These are phyloP conservation scores for Hippoglossus stenolepis DNA, from an alignment of 2,113 vertebrate species.

Conservation along the genomic window DNA sequence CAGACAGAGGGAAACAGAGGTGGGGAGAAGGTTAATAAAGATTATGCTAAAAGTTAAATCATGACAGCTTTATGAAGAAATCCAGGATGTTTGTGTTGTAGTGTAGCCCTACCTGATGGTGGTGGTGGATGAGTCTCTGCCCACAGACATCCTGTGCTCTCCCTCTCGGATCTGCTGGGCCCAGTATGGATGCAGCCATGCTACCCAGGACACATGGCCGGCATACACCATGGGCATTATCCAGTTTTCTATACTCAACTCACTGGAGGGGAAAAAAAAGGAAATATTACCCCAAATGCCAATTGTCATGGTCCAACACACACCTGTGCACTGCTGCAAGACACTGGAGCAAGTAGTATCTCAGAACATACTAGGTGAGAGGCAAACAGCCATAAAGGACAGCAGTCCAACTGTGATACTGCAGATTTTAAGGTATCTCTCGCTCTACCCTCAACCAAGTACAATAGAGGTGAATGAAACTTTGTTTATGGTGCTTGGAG, in stretches of 20 bases:
- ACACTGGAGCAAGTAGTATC: no score
- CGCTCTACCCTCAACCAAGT: no score
- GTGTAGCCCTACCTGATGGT: slow-evolving; percentile 90
- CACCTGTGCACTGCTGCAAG: no score
- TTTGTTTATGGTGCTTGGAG: background rate
- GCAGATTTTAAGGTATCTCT: no score
- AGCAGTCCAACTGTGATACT: no score
- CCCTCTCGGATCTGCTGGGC: slow-evolving; percentile 95
- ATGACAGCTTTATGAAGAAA: background rate
- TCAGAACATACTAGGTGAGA: no score
- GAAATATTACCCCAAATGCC: no score
- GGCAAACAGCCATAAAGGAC: no score
- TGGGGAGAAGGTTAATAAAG: background rate
- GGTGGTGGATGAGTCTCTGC: slow-evolving; percentile 92
- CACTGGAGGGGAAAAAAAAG: slow-evolving; percentile 73
- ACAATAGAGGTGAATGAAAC: no score
- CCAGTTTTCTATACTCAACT: slow-evolving; percentile 99
- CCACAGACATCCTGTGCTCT: slow-evolving; percentile 89
- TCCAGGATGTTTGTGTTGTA: background rate
- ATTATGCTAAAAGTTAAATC: background rate
- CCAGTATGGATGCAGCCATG: slow-evolving; percentile 95
- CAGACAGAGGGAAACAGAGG: background rate
- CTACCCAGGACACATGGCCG: slow-evolving; percentile 91
- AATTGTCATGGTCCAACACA: no score
- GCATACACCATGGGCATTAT: slow-evolving; percentile 98